Evolutionary conservation across 2,888 invertebrate genomes (phyloP), one percentile per base, ranked within the genome.

Genomic region (Aphidoletes aphidimyza): DNA sequence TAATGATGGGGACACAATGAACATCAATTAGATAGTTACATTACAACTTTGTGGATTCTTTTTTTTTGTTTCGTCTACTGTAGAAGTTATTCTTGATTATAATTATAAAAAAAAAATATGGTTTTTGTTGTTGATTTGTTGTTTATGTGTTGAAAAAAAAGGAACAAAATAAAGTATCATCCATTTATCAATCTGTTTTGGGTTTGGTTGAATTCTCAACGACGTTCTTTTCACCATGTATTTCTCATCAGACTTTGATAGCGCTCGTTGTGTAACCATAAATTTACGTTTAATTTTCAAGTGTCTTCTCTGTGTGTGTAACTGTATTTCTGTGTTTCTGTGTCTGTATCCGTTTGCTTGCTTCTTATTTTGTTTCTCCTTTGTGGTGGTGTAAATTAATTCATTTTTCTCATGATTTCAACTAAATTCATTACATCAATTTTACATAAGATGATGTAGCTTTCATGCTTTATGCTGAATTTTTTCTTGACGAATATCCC

Each of bases 1-100:
- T 69, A 30, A 69, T 69, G 69, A 69, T 69, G 30, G 69, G 69
- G 69, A 69, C 69, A 69, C 69, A 69, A 69, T 69, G 69, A 69
- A 69, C 69, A 69, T 69, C 69, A 69, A 69, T 69, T 69, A 30
- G 69, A 69, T 69, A 69, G 69, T 69, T 69, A 69, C 69, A 69
- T 30, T 69, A 69, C 69, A 69, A 69, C 69, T 69, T 30, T 69
- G 69, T 69, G 69, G 69, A 69, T 69, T n/a, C n/a, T n/a, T n/a
- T n/a, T n/a, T n/a, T n/a, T n/a, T n/a, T n/a, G n/a, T n/a, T 26
- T 69, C 14, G 69, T 69, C 69, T 69, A 69, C 69, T 69, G 69
- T 69, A 69, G 30, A 69, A 69, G 69, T 69, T 69, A 69, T 69
- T 69, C 69, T 30, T 69, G 69, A 69, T 30, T 69, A 69, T 14